Conservation (phyloP, 1,140 invertebrate genomes). For the Cotesia chilonis region DNA sequence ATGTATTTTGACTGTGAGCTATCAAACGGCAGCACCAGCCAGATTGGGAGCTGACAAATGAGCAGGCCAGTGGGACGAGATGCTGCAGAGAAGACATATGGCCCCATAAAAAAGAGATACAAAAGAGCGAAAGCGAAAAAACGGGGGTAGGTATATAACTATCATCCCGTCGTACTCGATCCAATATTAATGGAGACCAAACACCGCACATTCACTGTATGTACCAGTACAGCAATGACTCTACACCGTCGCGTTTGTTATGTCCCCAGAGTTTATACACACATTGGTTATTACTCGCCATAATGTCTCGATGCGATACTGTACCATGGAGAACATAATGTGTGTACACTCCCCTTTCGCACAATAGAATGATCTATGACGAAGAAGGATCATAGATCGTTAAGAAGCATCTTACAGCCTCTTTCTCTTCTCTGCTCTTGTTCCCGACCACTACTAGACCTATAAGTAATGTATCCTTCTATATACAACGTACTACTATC, state of each 20-base stretch:
- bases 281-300: conserved; percentile 20
- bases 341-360: conserved; percentile 52
- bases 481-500: conserved; percentile 5
- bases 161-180: conserved; percentile 58
- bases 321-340: conserved; percentile 53
- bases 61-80: conserved; percentile 43
- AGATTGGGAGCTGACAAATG: conserved; percentile 60
- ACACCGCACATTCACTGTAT: conserved; percentile 52
- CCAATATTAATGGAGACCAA: conserved; percentile 64
- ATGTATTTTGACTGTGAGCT: conserved; percentile 52
- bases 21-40: conserved; percentile 53
- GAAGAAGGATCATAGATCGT: conserved; percentile 35
- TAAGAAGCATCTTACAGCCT: neutral
- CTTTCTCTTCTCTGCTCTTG: conserved; percentile 24
- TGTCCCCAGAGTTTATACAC: conserved; percentile 53
- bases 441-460: conserved; percentile 34
- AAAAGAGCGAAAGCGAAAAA: conserved; percentile 37
- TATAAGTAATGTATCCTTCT: conserved; percentile 6
- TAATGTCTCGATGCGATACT: conserved; percentile 17
- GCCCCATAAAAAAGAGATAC: conserved; percentile 58
- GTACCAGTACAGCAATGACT: too few relatives aligned
- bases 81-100: conserved; percentile 56
- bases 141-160: conserved; percentile 36
- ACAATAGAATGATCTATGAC: conserved; percentile 57
- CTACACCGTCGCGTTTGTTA: conserved; percentile 43